Evolutionary conservation across 23 tunicate genomes (phyloP), one percentile per base, ranked within the genome.

Genomic region (Oikopleura vanhoeffeni): DNA sequence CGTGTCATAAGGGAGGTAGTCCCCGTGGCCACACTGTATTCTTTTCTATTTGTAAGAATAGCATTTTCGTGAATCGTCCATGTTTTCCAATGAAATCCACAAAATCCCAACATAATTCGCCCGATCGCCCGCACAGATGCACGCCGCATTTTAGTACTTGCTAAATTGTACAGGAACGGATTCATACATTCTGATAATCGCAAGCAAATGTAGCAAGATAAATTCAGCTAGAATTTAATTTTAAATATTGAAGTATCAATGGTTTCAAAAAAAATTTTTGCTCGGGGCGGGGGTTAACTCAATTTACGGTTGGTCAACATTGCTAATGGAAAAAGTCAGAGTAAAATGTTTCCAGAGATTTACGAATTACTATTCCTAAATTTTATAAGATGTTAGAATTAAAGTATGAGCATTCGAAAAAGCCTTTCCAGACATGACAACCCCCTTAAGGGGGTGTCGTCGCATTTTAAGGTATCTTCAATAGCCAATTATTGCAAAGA

Each of bases 121-220:
- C 79, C 79, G 34, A 71, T 38, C 2, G 79, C 79, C 36, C 79
- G 79, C 36, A 71, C 79, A 2, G 79, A 71, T 18, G 79, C 27
- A 3, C 79, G 79, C 36, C 79, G 79, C 79, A 71, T 71, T 30
- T 71, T 71, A 2, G 79, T 71, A 71, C 79, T 71, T 4, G 79
- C 79, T 2, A 71, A 33, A 71, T 71, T 71, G 79, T 71, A 71
- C 38, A 71, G 35, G 35, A 71, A 71, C 4, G 79, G 79, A 38
- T 71, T 71, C 79, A 71, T 71, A 38, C 79, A 71, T 32, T 71
- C 79, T 28, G 79, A 71, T 13, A 71, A 38, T 13, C 79, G 34
- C 79, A 71, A 71, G 32, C 79, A 71, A 4, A 71, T 2, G 79
- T 71, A 71, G 35, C 79, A 71, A 2, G 35, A 30, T 30, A 71